Evolutionary conservation across 2,113 vertebrate genomes (phyloP).

Genomic region (Calonectris borealis): DNA sequence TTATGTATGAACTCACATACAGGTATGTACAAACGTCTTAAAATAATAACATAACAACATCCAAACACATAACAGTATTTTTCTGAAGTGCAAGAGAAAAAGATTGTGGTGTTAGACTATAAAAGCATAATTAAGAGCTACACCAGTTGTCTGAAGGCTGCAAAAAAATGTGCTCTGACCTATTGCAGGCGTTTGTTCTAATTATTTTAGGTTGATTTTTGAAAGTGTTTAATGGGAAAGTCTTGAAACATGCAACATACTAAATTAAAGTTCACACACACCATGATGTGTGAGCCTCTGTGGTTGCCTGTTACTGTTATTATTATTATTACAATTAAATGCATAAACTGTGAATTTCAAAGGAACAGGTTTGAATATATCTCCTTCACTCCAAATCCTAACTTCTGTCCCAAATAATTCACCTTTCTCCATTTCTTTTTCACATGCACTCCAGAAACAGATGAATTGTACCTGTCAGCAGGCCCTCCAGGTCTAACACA

Average conservation of each 20-base stretch:
- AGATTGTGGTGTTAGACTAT: neutral
- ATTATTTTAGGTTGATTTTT: neutral
- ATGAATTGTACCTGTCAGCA: slow-evolving; percentile 89
- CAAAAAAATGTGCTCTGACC: neutral
- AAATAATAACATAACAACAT: neutral
- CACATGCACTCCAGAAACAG: slow-evolving; percentile 36
- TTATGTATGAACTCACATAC: neutral
- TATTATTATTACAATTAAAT: neutral
- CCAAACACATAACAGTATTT: neutral
- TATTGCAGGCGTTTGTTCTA: neutral
- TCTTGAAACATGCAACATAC: neutral
- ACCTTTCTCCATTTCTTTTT: slow-evolving; percentile 25
- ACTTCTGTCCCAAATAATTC: slow-evolving; percentile 12
- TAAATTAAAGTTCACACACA: neutral
- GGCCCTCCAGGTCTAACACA: slow-evolving; percentile 93
- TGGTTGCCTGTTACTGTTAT: neutral
- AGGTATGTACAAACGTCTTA: neutral
- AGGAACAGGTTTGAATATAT: neutral
- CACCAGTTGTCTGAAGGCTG: neutral
- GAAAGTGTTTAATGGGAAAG: neutral
- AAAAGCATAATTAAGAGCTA: neutral
- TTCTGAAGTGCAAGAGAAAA: neutral
- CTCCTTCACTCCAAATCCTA: neutral
- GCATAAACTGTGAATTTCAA: neutral
- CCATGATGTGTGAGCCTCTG: neutral